Evolutionary conservation across 2,113 vertebrate genomes (phyloP).

Genomic region (Bos indicus): DNA sequence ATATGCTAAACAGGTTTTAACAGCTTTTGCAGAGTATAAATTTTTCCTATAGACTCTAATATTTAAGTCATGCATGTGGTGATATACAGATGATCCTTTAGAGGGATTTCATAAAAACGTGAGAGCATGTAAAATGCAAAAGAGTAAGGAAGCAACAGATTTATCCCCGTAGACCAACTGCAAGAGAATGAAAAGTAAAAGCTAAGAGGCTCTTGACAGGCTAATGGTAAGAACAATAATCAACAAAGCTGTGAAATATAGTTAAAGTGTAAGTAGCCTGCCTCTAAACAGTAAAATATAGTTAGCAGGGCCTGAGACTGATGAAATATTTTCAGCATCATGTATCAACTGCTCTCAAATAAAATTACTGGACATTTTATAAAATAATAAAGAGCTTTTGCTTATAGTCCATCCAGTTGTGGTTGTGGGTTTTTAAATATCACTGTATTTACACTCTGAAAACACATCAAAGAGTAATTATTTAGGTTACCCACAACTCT

Average conservation of each 20-base stretch:
- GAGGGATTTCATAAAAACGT: conserved; percentile 65
- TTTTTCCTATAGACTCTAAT: conserved; percentile 58
- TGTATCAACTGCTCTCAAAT: not conserved
- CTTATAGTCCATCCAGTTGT: conserved; percentile 19
- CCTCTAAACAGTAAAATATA: conserved; percentile 41
- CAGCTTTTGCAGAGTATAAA: conserved; percentile 62
- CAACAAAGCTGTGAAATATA: conserved; percentile 33
- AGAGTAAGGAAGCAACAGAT: conserved; percentile 42
- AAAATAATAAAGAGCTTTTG: conserved; percentile 23
- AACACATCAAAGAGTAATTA: not conserved
- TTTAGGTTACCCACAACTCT: not conserved
- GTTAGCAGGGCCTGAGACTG: not conserved
- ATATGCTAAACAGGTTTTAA: conserved; percentile 67
- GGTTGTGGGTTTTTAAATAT: not conserved
- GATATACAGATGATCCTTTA: conserved; percentile 72
- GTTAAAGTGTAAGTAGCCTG: conserved; percentile 35
- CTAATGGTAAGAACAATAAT: conserved; percentile 57
- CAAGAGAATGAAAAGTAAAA: conserved; percentile 47
- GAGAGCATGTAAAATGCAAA: conserved; percentile 67
- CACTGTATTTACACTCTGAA: not conserved
- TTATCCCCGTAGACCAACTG: conserved; percentile 51
- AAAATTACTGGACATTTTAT: conserved; percentile 42
- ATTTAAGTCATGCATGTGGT: conserved; percentile 66
- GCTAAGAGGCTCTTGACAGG: conserved; percentile 44
- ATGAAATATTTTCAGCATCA: conserved; percentile 40